phyloP scores from a whole-genome alignment of 2,888 invertebrate species.

The Zele albiditarsus region DNA sequence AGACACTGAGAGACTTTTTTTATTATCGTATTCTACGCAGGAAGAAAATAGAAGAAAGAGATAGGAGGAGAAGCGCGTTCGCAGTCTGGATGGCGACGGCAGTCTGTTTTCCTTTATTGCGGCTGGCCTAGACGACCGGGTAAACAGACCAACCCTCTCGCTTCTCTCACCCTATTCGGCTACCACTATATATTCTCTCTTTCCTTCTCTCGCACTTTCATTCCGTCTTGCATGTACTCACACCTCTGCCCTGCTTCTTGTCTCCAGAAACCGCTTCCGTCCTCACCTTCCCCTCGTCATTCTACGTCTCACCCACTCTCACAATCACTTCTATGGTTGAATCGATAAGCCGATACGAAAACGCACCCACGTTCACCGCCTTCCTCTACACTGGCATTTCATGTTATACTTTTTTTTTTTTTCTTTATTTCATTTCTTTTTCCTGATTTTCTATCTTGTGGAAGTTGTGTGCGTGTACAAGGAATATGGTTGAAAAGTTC shows the following conservation, averaged over 20 bases:
- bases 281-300: neutral
- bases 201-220: neutral
- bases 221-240: slow-evolving; percentile 6
- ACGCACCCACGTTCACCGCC: neutral
- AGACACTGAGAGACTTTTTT: neutral
- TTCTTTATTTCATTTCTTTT: neutral
- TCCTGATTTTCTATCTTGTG: neutral
- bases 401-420: neutral
- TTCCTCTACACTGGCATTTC: no score
- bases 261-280: no score
- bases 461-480: neutral
- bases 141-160: slow-evolving; percentile 54
- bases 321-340: neutral
- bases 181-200: neutral
- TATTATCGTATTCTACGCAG: slow-evolving; percentile 49
- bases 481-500: neutral
- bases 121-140: slow-evolving; percentile 56
- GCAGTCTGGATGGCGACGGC: slow-evolving; percentile 30
- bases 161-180: neutral
- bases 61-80: neutral
- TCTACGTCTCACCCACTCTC: neutral
- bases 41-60: slow-evolving; percentile 28
- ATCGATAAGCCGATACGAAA: slow-evolving; percentile 37
- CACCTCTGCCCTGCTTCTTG: no score
- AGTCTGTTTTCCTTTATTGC: slow-evolving; percentile 57